Conservation (phyloP, 2,888 invertebrate species). For the Agrochola lota region DNA sequence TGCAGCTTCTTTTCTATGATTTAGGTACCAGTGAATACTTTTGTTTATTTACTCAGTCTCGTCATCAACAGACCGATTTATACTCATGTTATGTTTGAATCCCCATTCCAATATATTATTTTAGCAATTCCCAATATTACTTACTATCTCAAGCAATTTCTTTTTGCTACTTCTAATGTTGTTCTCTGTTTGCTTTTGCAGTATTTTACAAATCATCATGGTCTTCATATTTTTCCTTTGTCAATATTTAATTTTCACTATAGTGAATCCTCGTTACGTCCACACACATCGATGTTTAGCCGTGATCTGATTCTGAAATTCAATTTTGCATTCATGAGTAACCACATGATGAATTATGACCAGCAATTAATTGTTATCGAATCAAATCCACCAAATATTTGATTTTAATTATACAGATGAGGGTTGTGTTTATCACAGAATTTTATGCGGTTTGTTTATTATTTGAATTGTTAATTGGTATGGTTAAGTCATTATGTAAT, state of each 20-base stretch:
- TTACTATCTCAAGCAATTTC: not conserved
- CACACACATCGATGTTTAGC: conserved; percentile 1
- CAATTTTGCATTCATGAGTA: conserved; percentile 35
- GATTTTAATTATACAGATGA: conserved; percentile 37
- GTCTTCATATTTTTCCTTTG: not conserved
- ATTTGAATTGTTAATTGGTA: conserved; percentile 31
- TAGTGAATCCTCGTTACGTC: not conserved
- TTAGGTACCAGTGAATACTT: too few relatives aligned
- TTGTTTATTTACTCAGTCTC: not conserved
- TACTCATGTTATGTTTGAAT: not conserved
- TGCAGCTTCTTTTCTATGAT: conserved; percentile 1
- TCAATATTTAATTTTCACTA: not conserved
- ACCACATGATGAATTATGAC: conserved; percentile 41
- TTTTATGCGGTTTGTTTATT: conserved; percentile 20
- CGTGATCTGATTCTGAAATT: conserved; percentile 23
- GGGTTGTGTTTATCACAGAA: conserved; percentile 28
- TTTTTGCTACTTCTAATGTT: not conserved
- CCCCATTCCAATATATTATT: too few relatives aligned
- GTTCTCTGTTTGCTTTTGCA: not conserved
- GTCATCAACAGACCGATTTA: not conserved
- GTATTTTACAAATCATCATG: not conserved
- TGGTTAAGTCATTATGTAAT: not conserved
- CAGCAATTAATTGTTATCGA: conserved; percentile 32
- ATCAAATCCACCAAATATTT: conserved; percentile 53
- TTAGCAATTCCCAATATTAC: not conserved